Evolutionary conservation across 1,140 invertebrate species (phyloP), one percentile per base, ranked within the genome.

Genomic region (Trinorchestia longiramus): DNA sequence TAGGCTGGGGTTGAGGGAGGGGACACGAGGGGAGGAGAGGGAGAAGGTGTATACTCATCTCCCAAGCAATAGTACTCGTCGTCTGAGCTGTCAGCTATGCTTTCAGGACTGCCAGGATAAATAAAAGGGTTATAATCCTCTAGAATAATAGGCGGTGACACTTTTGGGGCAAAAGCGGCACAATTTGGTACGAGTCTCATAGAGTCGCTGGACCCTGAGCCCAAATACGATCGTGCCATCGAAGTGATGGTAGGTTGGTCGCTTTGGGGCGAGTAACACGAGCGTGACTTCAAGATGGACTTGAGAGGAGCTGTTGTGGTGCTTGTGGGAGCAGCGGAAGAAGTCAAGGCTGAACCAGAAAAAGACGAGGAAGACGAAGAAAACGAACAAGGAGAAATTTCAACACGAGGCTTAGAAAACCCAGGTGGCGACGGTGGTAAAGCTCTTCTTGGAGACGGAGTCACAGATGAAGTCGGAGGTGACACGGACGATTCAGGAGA

Each of bases 51-150:
- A n/a, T 94, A 94, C 36, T 94, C 92, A 36, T 94, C 92, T 8
- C 92, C 92, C n/a, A 45, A 40, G 44, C 92, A 94, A 94, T 94
- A 94, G 43, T 94, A 94, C 44, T 94, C 92, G 47, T 94, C 92
- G 44, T 94, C 92, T n/a, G 92, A 94, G 43, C 92, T 94, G 43
- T 94, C 92, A 47, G 92, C 43, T 45, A 45, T 94, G 40, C 92
- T 94, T 45, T 94, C 92, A 8, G 92, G 92, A 47, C 92, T 94
- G 11, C 92, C 92, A 94, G 92, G 92, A 94, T 94, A 94, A 47
- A 94, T 94, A 43, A 94, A 94, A 36, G 92, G 92, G 36, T 94
- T 94, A 40, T 94, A 94, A 43, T 94, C 92, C 4, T 94, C 92
- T 42, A 94, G 92, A 8, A 94, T 94, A 44, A 94, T 44, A 45